Evolutionary conservation across 2,888 invertebrate genomes (phyloP).

Genomic region (Spisula subtruncata): DNA sequence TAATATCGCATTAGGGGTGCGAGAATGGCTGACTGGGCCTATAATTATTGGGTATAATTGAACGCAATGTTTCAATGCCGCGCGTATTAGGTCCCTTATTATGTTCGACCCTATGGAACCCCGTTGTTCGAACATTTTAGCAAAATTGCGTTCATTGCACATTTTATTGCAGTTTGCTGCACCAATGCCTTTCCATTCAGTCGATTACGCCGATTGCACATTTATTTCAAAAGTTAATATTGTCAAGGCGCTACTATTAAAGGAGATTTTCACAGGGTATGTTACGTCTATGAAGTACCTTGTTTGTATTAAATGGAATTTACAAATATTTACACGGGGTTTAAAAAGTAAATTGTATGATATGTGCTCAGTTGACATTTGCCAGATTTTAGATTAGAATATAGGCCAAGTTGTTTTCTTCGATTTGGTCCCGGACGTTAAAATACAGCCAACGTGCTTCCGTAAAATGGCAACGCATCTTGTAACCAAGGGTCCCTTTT

Average conservation of each 20-base stretch:
- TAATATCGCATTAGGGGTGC: background rate
- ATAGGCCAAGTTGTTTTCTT: background rate
- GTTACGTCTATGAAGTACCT: background rate
- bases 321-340: conserved; percentile 48
- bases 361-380: conserved; percentile 31
- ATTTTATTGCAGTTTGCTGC: background rate
- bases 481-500: no score
- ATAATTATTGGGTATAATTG: conserved; percentile 18
- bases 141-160: background rate
- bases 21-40: background rate
- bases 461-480: no score
- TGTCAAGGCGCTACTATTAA: background rate
- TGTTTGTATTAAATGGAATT: conserved; percentile 47
- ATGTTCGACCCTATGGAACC: background rate
- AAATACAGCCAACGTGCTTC: no score
- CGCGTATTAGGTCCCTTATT: background rate
- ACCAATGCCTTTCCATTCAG: background rate
- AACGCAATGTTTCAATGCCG: conserved; percentile 16
- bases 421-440: background rate
- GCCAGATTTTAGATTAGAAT: conserved; percentile 37
- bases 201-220: background rate
- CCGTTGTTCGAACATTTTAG: background rate
- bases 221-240: background rate
- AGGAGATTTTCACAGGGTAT: background rate
- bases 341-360: conserved; percentile 40